Evolutionary conservation across 2,888 invertebrate genomes (phyloP).

Genomic region (Drosophila histrio): DNA sequence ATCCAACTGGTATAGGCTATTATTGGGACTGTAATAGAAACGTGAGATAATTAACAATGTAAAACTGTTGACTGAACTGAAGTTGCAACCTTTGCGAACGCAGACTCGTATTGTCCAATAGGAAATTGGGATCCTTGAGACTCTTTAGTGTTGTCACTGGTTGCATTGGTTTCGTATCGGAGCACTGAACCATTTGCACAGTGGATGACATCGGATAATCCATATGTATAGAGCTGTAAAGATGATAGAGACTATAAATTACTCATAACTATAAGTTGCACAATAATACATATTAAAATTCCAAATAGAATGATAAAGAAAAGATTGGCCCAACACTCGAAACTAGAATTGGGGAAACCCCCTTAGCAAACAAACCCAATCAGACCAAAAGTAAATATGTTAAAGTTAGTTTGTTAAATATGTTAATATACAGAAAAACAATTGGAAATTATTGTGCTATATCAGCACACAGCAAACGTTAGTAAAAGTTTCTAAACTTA

Average conservation of each 20-base stretch:
- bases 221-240: conserved; percentile 65
- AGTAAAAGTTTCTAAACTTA: rapidly evolving
- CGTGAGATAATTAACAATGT: background rate
- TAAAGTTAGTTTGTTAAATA: too few relatives aligned
- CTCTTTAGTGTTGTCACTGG: conserved; percentile 87
- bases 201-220: conserved; percentile 83
- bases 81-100: conserved; percentile 81
- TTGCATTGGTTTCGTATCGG: conserved; percentile 85
- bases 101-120: conserved; percentile 83
- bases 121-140: conserved; percentile 85
- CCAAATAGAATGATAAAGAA: background rate
- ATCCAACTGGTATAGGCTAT: conserved; percentile 85
- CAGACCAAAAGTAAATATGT: too few relatives aligned
- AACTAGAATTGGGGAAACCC: too few relatives aligned
- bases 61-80: background rate
- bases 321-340: too few relatives aligned
- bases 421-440: too few relatives aligned
- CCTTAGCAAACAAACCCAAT: too few relatives aligned
- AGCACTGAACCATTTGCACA: conserved; percentile 88
- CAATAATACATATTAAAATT: too few relatives aligned
- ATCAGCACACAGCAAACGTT: too few relatives aligned
- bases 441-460: too few relatives aligned
- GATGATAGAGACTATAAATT: background rate
- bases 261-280: too few relatives aligned
- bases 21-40: conserved; percentile 85